Base-by-base conservation (phyloP, 2,888 invertebrate genomes). In the Nysson spinosus region DNA sequence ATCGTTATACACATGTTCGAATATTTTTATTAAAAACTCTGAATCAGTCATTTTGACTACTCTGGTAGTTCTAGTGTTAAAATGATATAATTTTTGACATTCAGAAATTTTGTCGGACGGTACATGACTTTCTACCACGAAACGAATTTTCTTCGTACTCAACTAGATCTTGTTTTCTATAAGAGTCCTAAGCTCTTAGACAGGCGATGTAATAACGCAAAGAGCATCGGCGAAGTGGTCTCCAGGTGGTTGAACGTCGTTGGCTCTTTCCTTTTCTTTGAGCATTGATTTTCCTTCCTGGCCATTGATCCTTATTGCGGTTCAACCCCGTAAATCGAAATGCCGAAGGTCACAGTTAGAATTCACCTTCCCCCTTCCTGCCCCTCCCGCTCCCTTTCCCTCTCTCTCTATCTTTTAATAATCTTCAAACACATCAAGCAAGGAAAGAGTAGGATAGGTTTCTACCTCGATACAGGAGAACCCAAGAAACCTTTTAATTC, bases 221-320 rank as follows among this genome's bases (percentile, higher is more conserved):
- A 70, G 73, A 76, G 71, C 63, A 69, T 68, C 67, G 70, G 39
- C 43, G 69, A 75, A 76, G 70, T 67, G 69, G 67, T 74, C 75
- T 78, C 70, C 64, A 68, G 66, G 62, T 72, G 55, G 58, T 72
- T 65, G 42, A 54, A 17, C 50, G 30, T 57, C 40, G 43, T 40
- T 44, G 26, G n/a, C 44, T 19, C 37, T 35, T 37, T 28, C 1
- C n/a, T 43, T 37, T 26, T 40, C 49, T 56, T 65, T 56, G 39
- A 67, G 67, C 73, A 67, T 70, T 56, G 70, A 61, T 72, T 70
- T 56, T 55, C 60, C 50, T 34, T 40, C 42, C 42, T 14, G 32
- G 26, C 9, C 56, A 22, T 43, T 19, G 55, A 47, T 69, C 51
- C 60, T 72, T 55, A 49, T 58, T 26, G 46, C 60, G 37, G 40